These are phyloP conservation scores for Helicoverpa assulta DNA, from an alignment of 2,888 invertebrate species.

Conservation along the genomic window DNA sequence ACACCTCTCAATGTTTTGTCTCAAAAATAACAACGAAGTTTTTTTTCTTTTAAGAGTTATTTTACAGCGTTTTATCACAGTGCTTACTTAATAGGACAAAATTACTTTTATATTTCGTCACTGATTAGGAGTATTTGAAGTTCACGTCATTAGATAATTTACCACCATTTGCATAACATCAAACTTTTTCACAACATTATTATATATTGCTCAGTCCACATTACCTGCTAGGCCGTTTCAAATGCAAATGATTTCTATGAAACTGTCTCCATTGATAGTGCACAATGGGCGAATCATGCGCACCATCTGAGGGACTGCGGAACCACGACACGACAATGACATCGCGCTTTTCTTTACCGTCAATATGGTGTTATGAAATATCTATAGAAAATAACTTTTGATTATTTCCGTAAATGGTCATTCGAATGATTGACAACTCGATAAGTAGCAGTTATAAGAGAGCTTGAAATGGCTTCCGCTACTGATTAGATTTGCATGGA, in stretches of 20 bases:
- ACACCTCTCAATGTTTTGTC: too few relatives aligned
- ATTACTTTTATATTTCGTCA: too few relatives aligned
- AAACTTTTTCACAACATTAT: neutral
- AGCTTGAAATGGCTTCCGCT: conserved; percentile 36
- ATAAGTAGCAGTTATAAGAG: conserved; percentile 13
- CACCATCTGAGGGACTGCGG: conserved; percentile 66
- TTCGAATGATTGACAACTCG: conserved; percentile 30
- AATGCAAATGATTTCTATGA: conserved; percentile 60
- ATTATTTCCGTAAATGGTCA: conserved; percentile 32
- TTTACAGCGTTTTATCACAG: neutral
- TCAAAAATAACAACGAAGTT: neutral
- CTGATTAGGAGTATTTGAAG: too few relatives aligned
- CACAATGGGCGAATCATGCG: conserved; percentile 75
- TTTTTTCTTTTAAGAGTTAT: neutral
- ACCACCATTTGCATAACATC: neutral
- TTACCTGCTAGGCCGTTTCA: conserved; percentile 35
- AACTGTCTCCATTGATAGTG: conserved; percentile 64
- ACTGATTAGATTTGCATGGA: conserved; percentile 15
- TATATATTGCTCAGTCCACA: neutral
- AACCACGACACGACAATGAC: conserved; percentile 73
- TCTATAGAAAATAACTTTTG: conserved; percentile 35
- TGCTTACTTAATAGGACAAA: neutral
- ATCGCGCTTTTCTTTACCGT: conserved; percentile 61
- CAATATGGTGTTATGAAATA: conserved; percentile 46
- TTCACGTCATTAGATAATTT: neutral